Percentiles rank a stretch among this genome's conserved stretches.
These are phyloP conservation scores for Gandaritis pyraliata DNA, from an alignment of 2,888 invertebrate species.

Conservation along the genomic window DNA sequence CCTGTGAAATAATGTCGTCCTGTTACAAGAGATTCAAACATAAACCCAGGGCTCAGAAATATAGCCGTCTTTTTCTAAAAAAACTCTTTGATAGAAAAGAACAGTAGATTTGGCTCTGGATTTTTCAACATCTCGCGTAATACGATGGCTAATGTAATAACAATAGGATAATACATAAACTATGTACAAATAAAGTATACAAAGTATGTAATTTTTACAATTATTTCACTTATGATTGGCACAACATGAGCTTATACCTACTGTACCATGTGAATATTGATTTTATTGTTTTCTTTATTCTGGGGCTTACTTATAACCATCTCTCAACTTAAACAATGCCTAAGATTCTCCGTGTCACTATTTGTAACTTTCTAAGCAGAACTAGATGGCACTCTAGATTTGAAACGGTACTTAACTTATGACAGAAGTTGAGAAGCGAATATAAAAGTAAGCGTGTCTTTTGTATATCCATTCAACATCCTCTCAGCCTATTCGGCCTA, in stretches of 20 bases:
- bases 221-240: conserved; percentile 29
- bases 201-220: conserved; percentile 44
- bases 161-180: conserved; percentile 67
- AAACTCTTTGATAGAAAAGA: too few species aligned
- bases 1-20: conserved; percentile 49
- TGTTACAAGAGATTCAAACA: conserved; percentile 1
- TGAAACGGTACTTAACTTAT: too few species aligned
- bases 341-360: too few species aligned
- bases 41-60: neutral
- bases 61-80: too few species aligned
- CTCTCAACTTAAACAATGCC: too few species aligned
- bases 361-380: too few species aligned
- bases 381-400: too few species aligned
- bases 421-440: too few species aligned
- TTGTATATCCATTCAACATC: too few species aligned
- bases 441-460: too few species aligned
- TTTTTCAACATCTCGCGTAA: neutral
- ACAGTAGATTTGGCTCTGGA: neutral
- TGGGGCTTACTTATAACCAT: too few species aligned
- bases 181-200: conserved; percentile 60
- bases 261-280: conserved; percentile 15
- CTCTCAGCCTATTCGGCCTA: too few species aligned
- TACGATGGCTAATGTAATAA: conserved; percentile 53
- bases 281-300: neutral
- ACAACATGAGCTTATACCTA: conserved; percentile 28